These are phyloP conservation scores for Gastracanthus pulcherrimus DNA, from an alignment of 2,888 invertebrate species.

Conservation along the genomic window DNA sequence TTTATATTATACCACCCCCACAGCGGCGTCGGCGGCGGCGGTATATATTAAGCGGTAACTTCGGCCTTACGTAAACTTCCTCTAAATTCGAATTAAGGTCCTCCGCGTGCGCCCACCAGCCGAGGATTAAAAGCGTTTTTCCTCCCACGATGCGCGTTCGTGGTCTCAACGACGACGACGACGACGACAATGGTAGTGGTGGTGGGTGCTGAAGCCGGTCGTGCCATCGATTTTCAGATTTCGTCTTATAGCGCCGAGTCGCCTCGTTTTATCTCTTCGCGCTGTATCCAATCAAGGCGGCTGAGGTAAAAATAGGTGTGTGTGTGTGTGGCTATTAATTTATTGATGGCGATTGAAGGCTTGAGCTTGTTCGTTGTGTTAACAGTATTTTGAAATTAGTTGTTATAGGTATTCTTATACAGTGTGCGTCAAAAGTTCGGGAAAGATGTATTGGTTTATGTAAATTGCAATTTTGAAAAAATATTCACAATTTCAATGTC, in stretches of 20 bases:
- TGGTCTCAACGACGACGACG: slow-evolving; percentile 31
- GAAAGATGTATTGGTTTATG: no score
- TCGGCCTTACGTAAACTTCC: slow-evolving; percentile 65
- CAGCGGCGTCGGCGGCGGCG: slow-evolving; percentile 39
- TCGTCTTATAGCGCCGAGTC: neutral
- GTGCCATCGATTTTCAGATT: slow-evolving; percentile 44
- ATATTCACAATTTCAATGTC: no score
- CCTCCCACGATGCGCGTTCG: slow-evolving; percentile 13
- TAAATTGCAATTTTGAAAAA: no score
- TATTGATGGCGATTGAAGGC: neutral
- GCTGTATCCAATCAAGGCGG: neutral
- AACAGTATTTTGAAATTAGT: no score
- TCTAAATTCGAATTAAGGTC: slow-evolving; percentile 66
- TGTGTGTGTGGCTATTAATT: neutral
- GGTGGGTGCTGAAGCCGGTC: neutral
- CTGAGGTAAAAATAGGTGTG: neutral
- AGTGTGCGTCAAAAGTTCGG: no score
- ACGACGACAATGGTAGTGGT: neutral
- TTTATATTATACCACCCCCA: slow-evolving; percentile 65
- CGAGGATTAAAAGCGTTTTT: slow-evolving; percentile 56
- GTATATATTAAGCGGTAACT: slow-evolving; percentile 66
- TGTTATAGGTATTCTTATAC: no score
- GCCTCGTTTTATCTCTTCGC: slow-evolving; percentile 12
- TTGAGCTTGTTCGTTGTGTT: no score
- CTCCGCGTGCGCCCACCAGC: slow-evolving; percentile 40